phyloP scores from a whole-genome alignment of 2,888 invertebrate species.

The Serripes groenlandicus region DNA sequence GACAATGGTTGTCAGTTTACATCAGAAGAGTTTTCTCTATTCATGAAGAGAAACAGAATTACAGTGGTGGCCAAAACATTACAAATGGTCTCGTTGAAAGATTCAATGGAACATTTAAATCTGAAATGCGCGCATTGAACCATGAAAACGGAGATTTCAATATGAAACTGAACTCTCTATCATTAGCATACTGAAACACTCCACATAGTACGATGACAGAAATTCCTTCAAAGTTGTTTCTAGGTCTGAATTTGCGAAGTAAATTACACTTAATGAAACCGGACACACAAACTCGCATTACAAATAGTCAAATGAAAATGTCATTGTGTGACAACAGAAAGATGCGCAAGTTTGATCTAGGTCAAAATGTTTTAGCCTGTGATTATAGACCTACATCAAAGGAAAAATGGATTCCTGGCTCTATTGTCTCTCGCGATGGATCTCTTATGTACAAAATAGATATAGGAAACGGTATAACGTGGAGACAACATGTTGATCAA shows the following conservation, averaged over 20 bases:
- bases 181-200: too few species aligned
- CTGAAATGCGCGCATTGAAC: neutral
- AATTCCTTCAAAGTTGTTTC: too few species aligned
- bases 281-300: neutral
- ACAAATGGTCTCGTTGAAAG: neutral
- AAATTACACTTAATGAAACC: neutral
- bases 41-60: constrained; percentile 2
- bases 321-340: too few species aligned
- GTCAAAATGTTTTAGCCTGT: neutral
- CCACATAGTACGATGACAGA: too few species aligned
- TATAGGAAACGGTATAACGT: neutral
- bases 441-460: neutral
- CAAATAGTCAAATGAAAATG: neutral
- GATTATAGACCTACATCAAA: too few species aligned
- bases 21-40: neutral
- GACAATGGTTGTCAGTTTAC: too few species aligned
- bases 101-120: neutral
- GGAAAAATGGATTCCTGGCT: too few species aligned
- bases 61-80: neutral
- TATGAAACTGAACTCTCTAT: neutral
- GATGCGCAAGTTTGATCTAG: neutral
- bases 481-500: neutral
- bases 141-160: neutral
- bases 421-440: too few species aligned
- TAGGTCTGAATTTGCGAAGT: neutral